A percentile compares a stretch with the other conserved stretches of the same genome.
Conservation (phyloP, 2,113 vertebrate species). For the Strix uralensis region DNA sequence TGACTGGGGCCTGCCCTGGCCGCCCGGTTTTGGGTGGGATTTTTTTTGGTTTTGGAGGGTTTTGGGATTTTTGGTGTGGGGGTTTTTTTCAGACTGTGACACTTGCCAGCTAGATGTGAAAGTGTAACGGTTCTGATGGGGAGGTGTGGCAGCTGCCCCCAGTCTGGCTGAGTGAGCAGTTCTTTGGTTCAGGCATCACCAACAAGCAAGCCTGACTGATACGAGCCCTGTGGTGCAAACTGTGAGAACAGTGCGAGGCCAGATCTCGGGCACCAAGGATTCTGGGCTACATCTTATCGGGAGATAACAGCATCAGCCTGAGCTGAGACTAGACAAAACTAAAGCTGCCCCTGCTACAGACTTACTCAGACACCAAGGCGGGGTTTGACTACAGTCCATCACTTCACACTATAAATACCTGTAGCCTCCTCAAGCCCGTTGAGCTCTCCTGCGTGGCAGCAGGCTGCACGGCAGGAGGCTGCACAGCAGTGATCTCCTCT, state of each 20-base stretch:
- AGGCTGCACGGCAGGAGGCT: too few relatives aligned
- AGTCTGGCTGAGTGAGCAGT: background rate
- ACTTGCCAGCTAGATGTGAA: background rate
- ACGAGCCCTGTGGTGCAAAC: too few relatives aligned
- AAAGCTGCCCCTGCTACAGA: background rate
- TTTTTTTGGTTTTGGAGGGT: background rate
- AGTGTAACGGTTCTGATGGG: background rate
- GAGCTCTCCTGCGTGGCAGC: too few relatives aligned
- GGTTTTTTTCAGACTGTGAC: too few relatives aligned
- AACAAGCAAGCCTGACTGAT: background rate
- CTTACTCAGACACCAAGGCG: background rate
- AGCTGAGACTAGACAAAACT: background rate
- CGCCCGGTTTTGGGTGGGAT: background rate
- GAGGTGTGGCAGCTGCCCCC: fast-evolving
- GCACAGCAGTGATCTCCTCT: fast-evolving
- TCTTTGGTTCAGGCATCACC: background rate
- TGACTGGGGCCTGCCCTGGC: background rate
- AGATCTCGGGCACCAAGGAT: background rate
- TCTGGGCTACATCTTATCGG: background rate
- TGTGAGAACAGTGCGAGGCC: background rate
- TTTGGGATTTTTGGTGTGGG: too few relatives aligned
- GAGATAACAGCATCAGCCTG: background rate
- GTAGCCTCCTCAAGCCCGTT: background rate
- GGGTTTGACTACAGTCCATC: too few relatives aligned
- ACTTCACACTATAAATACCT: background rate